These are phyloP conservation scores for Mus pahari DNA, from an alignment of 2,113 vertebrate genomes.

Conservation along the genomic window DNA sequence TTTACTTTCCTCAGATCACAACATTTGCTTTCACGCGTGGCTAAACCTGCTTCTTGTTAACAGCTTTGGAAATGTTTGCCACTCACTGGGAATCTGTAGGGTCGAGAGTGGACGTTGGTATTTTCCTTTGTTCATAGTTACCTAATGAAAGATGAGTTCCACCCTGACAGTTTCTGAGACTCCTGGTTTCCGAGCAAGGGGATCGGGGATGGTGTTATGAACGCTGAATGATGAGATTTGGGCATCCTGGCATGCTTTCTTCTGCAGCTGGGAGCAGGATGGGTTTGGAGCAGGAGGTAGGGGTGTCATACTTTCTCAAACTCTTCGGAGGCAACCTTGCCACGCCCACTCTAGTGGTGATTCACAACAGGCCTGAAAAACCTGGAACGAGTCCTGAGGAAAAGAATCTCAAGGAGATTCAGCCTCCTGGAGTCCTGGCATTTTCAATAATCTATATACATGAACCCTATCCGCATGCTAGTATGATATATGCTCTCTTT, in stretches of 20 bases:
- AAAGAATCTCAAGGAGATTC: no score
- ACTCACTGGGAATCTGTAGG: background rate
- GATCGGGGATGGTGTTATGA: background rate
- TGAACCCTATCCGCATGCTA: no score
- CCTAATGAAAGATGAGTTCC: conserved; percentile 32
- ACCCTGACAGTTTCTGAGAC: background rate
- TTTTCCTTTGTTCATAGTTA: conserved; percentile 24
- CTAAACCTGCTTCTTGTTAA: conserved; percentile 46
- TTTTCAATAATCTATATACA: no score
- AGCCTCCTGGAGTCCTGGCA: no score
- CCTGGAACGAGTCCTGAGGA: no score
- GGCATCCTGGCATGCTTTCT: background rate
- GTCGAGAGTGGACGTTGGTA: background rate
- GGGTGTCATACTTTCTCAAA: background rate
- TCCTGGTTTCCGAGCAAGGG: background rate
- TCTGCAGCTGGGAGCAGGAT: background rate
- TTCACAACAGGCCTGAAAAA: no score
- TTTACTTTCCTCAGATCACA: conserved; percentile 18
- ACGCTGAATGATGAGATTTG: background rate
- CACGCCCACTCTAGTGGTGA: no score
- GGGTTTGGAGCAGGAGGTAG: background rate
- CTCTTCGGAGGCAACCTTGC: background rate
- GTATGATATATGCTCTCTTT: no score
- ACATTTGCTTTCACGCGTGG: conserved; percentile 22
- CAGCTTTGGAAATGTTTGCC: conserved; percentile 42